Evolutionary conservation across 1,140 invertebrate genomes (phyloP).

Genomic region (Dryas iulia): DNA sequence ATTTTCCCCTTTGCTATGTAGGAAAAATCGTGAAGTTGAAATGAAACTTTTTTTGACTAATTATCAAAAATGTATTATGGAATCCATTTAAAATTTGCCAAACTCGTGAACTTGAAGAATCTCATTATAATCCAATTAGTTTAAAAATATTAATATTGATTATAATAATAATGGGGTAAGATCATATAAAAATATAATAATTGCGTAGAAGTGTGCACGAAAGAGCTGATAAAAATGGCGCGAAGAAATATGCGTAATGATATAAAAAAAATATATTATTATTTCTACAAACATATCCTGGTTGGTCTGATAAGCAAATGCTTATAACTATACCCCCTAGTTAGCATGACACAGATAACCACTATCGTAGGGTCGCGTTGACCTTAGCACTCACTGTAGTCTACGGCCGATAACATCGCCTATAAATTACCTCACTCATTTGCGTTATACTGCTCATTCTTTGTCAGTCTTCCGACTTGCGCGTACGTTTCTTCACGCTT

Average conservation of each 20-base stretch:
- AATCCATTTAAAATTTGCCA: too few species aligned
- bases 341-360: conserved; percentile 56
- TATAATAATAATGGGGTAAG: too few species aligned
- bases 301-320: conserved; percentile 8
- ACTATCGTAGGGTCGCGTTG: conserved; percentile 57
- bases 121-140: too few species aligned
- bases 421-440: conserved; percentile 61
- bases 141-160: too few species aligned
- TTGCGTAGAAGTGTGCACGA: neutral
- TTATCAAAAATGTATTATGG: too few species aligned
- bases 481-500: conserved; percentile 23
- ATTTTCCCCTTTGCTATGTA: too few species aligned
- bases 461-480: conserved; percentile 37
- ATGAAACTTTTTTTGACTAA: too few species aligned
- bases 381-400: conserved; percentile 55
- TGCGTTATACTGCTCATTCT: conserved; percentile 34
- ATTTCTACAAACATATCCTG: neutral
- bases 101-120: too few species aligned
- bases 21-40: too few species aligned
- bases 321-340: conserved; percentile 55
- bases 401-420: conserved; percentile 53
- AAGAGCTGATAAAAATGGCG: neutral
- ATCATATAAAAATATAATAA: too few species aligned
- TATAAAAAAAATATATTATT: neutral
- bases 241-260: neutral